Evolutionary conservation across 2,113 vertebrate species (phyloP).

Genomic region (Sminthopsis crassicaudata): DNA sequence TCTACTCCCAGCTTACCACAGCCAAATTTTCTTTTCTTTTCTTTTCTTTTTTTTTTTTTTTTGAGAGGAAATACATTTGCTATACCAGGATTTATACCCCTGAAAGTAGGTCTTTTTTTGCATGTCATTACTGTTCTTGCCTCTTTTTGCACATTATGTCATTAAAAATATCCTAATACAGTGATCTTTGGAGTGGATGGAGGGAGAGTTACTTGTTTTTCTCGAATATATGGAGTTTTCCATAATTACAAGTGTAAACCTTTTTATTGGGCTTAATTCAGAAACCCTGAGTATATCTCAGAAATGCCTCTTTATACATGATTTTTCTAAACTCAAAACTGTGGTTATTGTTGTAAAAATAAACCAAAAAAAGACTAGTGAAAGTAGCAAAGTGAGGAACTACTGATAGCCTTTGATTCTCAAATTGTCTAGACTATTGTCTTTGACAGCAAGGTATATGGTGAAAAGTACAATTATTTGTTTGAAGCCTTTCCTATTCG

Average conservation of each 20-base stretch:
- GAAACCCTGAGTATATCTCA: conserved; percentile 1
- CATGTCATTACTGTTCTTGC: neutral
- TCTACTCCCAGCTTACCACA: neutral
- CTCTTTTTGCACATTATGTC: neutral
- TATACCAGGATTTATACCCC: neutral
- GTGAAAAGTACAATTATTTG: conserved; percentile 48
- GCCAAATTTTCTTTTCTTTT: neutral
- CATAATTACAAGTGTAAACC: neutral
- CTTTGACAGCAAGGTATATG: conserved; percentile 32
- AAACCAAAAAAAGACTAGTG: neutral
- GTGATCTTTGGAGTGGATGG: neutral
- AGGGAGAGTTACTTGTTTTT: neutral
- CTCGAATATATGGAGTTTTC: neutral
- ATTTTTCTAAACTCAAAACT: neutral
- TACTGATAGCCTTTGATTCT: conserved; percentile 23
- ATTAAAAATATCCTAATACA: neutral
- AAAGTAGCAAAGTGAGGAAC: neutral
- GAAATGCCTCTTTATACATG: neutral
- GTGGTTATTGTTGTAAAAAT: conserved; percentile 14
- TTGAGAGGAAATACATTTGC: neutral
- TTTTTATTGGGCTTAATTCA: conserved; percentile 1
- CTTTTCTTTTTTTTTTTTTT: neutral
- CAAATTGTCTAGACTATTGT: conserved; percentile 47
- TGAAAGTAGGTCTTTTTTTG: neutral
- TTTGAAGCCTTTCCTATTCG: conserved; percentile 12